Evolutionary conservation across 2,113 vertebrate species (phyloP), one percentile per base, ranked within the genome.

Genomic region (Myotis brandtii): DNA sequence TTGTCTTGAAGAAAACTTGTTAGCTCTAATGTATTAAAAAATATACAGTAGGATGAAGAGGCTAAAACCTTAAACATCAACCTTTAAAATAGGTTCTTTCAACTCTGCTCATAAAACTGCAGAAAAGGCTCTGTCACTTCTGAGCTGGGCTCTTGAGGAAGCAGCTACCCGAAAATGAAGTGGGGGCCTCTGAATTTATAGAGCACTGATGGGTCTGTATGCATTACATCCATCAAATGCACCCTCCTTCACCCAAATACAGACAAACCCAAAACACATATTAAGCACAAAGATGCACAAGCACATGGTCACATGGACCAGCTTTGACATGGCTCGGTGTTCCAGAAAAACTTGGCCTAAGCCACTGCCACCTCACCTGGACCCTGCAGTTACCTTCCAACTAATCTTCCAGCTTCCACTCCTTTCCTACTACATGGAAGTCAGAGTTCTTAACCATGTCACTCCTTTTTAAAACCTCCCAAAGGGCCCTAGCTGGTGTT

Each of bases 21-120:
- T 96, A 95, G 83, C 40, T 67, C 75, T 86, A 67, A 66, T 54
- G 30, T 52, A 76, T 96, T 96, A 32, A 79, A 50, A 89, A 50
- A 85, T 32, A 85, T 27, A 67, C 32, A 48, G 9, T 56, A 93
- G 18, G 11, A 48, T 54, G 14, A 93, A 85, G 69, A 95, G 50
- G 20, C 50, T 85, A 67, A 92, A 82, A 86, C 18, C 6, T 59
- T 92, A 62, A 94, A 96, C 69, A 12, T 7, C 27, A 76, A 13
- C 4, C 3, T 95, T 91, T 90, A 91, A 95, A 96, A 92, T 12
- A 86, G 40, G 30, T 37, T 92, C 50, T 91, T 54, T 86, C 52
- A 54, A 64, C 16, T 34, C 62, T 77, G 27, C 13, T 82, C 62
- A 80, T 48, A 75, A 67, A 89, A 69, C 32, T 27, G 20, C 40